Evolutionary conservation across 2,888 invertebrate species (phyloP).

Genomic region (Stenodema calcarata): DNA sequence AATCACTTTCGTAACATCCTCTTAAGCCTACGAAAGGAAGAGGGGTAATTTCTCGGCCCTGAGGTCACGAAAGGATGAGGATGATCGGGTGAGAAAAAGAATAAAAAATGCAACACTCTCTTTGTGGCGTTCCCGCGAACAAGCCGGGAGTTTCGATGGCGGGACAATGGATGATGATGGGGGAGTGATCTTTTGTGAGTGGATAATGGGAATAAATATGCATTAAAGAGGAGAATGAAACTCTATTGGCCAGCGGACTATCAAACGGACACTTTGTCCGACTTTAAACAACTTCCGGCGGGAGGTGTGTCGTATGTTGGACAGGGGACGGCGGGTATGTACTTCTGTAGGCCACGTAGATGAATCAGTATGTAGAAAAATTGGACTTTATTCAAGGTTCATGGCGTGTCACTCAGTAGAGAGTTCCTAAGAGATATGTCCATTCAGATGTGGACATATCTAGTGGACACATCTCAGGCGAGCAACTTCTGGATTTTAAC

Average conservation of each 20-base stretch:
- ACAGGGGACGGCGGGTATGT: too few species aligned
- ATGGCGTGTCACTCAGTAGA: too few species aligned
- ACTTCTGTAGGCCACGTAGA: too few species aligned
- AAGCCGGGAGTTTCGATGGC: neutral
- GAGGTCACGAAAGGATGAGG: slow-evolving; percentile 23
- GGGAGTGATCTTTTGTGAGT: neutral
- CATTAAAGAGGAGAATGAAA: neutral
- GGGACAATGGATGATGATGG: neutral
- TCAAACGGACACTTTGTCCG: neutral
- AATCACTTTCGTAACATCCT: slow-evolving; percentile 24
- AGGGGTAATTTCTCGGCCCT: neutral
- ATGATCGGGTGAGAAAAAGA: neutral
- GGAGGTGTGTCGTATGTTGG: neutral
- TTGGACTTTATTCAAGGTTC: too few species aligned
- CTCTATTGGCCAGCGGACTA: neutral
- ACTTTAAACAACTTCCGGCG: neutral
- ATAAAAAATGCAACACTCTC: neutral
- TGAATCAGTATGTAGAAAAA: too few species aligned
- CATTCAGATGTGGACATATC: too few species aligned
- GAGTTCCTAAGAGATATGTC: too few species aligned
- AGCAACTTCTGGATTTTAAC: too few species aligned
- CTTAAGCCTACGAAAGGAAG: neutral
- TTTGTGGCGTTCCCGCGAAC: neutral
- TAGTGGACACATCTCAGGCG: too few species aligned
- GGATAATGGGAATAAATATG: slow-evolving; percentile 1